Conservation (phyloP, 2,113 vertebrate species). For the Bostrychus sinensis region DNA sequence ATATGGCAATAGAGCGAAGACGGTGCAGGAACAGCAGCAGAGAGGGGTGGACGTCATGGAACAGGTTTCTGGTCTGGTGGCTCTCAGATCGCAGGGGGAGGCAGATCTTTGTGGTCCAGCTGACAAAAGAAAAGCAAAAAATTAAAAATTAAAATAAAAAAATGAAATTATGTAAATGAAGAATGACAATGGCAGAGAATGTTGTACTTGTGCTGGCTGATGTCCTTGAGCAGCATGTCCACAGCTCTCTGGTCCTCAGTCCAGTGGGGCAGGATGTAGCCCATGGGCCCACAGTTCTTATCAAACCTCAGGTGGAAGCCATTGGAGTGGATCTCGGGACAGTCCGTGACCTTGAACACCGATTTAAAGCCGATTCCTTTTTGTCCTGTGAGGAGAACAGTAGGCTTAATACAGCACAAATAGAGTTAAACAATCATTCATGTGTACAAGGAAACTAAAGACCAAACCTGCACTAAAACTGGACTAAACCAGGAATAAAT, state of each 20-base stretch:
- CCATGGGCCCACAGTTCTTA: slow-evolving; percentile 79
- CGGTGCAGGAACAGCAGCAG: slow-evolving; percentile 83
- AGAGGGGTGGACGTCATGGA: slow-evolving; percentile 82
- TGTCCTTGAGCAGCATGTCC: slow-evolving; percentile 37
- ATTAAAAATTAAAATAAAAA: background rate
- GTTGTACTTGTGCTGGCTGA: slow-evolving; percentile 65
- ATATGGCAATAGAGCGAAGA: slow-evolving; percentile 79
- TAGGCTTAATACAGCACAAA: background rate
- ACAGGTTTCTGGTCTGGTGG: slow-evolving; percentile 81
- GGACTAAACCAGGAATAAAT: too few relatives aligned
- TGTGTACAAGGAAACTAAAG: too few relatives aligned
- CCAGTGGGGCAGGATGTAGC: slow-evolving; percentile 85
- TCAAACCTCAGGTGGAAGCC: slow-evolving; percentile 81
- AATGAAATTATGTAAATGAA: too few relatives aligned
- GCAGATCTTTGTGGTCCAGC: slow-evolving; percentile 82
- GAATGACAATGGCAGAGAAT: background rate
- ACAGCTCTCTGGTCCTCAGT: slow-evolving; percentile 66
- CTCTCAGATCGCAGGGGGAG: slow-evolving; percentile 80
- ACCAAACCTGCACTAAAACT: too few relatives aligned
- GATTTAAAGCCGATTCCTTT: slow-evolving; percentile 86
- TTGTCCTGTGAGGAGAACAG: slow-evolving; percentile 69
- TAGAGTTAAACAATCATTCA: background rate
- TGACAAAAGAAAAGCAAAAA: slow-evolving; percentile 32
- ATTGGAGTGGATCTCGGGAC: slow-evolving; percentile 84
- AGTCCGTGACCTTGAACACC: slow-evolving; percentile 82